Percentiles rank a stretch among this genome's conserved stretches.
These are phyloP conservation scores for Riparia riparia DNA, from an alignment of 2,113 vertebrate species.

Conservation along the genomic window DNA sequence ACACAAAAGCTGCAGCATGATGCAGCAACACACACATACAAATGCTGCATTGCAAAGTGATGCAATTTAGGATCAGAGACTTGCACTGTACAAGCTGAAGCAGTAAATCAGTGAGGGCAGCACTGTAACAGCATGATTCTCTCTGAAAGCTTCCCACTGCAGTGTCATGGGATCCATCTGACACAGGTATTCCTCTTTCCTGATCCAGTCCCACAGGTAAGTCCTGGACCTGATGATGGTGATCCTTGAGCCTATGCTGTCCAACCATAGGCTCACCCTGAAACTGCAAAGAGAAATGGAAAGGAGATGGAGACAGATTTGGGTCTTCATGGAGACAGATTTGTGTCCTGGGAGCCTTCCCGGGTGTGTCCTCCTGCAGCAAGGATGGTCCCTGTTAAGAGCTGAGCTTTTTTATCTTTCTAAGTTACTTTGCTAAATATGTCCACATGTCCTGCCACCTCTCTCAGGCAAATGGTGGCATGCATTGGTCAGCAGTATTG, in stretches of 20 bases:
- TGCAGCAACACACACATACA: accelerated
- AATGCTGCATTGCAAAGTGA: background rate
- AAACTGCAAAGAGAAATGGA: background rate
- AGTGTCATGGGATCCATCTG: background rate
- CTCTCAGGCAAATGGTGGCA: background rate
- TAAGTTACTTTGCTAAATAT: background rate
- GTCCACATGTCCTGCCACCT: background rate
- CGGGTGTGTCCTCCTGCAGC: accelerated
- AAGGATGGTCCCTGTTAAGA: background rate
- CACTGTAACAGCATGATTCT: background rate
- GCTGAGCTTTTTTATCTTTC: background rate
- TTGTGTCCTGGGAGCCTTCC: background rate
- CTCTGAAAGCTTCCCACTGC: background rate
- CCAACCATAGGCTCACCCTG: background rate
- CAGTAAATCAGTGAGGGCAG: background rate
- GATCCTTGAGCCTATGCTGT: background rate
- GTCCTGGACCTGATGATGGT: background rate
- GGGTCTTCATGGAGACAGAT: background rate
- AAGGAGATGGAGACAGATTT: background rate
- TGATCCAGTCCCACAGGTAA: background rate
- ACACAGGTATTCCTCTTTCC: background rate
- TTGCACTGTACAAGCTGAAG: background rate
- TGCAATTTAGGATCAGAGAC: background rate
- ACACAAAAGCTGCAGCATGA: background rate
- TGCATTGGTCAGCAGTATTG: background rate